A percentile compares a stretch with the other conserved stretches of the same genome.
Conservation (phyloP, 1,140 invertebrate species). For the Mactra quadrangularis region DNA sequence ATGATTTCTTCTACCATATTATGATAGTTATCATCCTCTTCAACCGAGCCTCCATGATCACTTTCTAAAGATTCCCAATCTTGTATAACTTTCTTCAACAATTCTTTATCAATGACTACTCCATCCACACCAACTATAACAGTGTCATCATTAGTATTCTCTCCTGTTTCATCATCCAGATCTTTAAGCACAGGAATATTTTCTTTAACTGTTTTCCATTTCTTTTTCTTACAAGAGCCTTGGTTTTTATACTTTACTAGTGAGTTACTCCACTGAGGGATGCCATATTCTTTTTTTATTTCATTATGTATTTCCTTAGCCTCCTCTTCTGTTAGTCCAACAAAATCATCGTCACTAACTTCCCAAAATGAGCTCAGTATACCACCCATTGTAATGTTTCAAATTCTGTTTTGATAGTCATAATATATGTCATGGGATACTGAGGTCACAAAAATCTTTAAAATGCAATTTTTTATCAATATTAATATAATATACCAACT, state of each 20-base stretch:
- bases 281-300: slow-evolving; percentile 54
- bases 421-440: too few relatives aligned
- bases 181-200: not conserved
- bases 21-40: slow-evolving; percentile 52
- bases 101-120: slow-evolving; percentile 37
- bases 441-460: too few relatives aligned
- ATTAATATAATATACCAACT: too few relatives aligned
- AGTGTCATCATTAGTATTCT: not conserved
- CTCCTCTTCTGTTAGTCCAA: slow-evolving; percentile 40
- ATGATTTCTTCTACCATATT: slow-evolving; percentile 41
- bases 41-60: slow-evolving; percentile 24
- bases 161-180: not conserved
- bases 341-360: slow-evolving; percentile 28
- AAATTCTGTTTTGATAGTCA: too few relatives aligned
- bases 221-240: not conserved
- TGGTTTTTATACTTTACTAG: not conserved
- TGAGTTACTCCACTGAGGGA: slow-evolving; percentile 41
- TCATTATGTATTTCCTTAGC: slow-evolving; percentile 33
- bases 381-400: slow-evolving; percentile 23
- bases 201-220: not conserved
- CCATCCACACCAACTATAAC: slow-evolving; percentile 52
- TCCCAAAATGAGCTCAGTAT: slow-evolving; percentile 41
- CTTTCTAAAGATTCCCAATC: slow-evolving; percentile 58
- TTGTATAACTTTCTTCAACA: slow-evolving; percentile 48
- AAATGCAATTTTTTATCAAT: too few relatives aligned